A percentile compares a stretch with the other conserved stretches of the same genome.
These are phyloP conservation scores for Mallotus villosus DNA, from an alignment of 2,797 vertebrate species.

Conservation along the genomic window DNA sequence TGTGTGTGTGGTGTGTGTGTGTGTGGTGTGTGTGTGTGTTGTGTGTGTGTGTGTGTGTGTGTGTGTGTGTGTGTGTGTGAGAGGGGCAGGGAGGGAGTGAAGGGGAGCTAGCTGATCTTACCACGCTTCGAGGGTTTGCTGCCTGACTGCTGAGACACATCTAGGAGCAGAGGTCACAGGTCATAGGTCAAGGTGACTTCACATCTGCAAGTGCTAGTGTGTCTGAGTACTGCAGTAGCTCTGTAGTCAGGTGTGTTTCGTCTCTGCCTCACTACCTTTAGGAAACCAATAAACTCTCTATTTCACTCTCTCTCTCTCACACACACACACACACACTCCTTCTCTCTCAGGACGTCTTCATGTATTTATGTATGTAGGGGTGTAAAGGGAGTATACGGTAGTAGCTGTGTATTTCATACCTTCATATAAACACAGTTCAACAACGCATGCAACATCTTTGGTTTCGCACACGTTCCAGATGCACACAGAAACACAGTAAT, in stretches of 20 bases:
- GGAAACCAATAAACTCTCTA: too few species aligned
- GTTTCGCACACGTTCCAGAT: neutral
- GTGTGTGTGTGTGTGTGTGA: constrained; percentile 32
- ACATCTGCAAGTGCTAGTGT: neutral
- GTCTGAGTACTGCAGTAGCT: neutral
- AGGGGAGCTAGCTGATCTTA: constrained; percentile 73
- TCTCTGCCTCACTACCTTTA: too few species aligned
- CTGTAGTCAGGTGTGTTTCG: too few species aligned
- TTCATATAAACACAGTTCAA: neutral
- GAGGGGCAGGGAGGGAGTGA: neutral
- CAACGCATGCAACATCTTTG: constrained; percentile 36
- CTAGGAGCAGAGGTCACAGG: constrained; percentile 77
- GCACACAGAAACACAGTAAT: neutral
- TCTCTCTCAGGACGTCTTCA: too few species aligned
- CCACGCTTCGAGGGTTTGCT: constrained; percentile 91
- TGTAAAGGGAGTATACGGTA: neutral
- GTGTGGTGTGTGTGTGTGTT: too few species aligned
- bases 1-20: constrained; percentile 40
- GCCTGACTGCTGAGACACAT: constrained; percentile 87
- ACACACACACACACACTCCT: constrained; percentile 22
- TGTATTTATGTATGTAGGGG: neutral
- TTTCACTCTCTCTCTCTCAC: neutral
- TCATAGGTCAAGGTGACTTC: constrained; percentile 54
- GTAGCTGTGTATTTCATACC: neutral
- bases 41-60: constrained; percentile 34